Evolutionary conservation across 2,888 invertebrate genomes (phyloP).

Genomic region (Dendrolimus houi): DNA sequence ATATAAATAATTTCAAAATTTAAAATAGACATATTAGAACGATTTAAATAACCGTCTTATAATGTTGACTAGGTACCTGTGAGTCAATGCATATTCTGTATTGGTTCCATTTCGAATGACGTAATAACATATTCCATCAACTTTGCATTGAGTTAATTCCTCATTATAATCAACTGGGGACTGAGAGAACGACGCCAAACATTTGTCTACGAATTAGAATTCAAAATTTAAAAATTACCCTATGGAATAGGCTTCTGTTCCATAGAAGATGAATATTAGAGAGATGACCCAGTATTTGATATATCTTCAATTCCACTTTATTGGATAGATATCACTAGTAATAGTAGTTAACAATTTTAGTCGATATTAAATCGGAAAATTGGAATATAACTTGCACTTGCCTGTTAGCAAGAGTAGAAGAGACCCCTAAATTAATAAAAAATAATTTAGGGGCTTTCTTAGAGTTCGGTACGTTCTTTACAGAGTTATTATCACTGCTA

Average conservation of each 20-base stretch:
- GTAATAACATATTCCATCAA: constrained; percentile 18
- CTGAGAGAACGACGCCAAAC: constrained; percentile 22
- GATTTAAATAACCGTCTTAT: background rate
- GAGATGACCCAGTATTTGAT: no score
- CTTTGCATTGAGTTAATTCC: constrained; percentile 16
- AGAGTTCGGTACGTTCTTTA: no score
- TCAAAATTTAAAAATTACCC: constrained; percentile 5
- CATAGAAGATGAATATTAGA: no score
- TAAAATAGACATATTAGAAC: background rate
- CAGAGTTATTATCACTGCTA: no score
- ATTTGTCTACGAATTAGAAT: constrained; percentile 21
- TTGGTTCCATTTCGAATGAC: constrained; percentile 26
- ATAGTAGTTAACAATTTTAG: no score
- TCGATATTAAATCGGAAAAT: no score
- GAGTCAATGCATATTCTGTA: constrained; percentile 38
- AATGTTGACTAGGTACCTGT: constrained; percentile 27
- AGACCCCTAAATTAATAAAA: no score
- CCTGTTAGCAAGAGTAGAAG: no score
- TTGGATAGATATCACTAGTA: no score
- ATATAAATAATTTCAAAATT: background rate
- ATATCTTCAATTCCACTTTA: no score
- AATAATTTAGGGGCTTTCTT: no score
- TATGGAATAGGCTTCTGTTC: background rate
- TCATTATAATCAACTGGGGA: constrained; percentile 11
- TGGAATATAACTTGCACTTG: no score